Evolutionary conservation across 2,888 invertebrate genomes (phyloP).

Genomic region (Neria commutata): DNA sequence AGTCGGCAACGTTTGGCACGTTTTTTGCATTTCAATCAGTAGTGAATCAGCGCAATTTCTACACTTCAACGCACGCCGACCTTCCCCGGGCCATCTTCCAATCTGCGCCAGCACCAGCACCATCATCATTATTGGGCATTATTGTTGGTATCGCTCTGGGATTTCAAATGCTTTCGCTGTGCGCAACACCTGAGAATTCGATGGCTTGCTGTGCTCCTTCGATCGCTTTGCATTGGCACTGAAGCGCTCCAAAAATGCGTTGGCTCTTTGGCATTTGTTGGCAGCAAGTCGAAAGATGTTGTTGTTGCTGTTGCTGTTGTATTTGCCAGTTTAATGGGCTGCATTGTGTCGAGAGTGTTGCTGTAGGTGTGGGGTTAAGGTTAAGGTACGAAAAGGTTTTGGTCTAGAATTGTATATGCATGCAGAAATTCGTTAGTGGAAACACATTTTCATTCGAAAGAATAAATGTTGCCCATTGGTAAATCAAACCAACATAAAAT

Average conservation of each 20-base stretch:
- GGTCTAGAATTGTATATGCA: too few relatives aligned
- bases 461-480: too few relatives aligned
- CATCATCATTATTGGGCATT: not conserved
- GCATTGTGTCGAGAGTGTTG: too few relatives aligned
- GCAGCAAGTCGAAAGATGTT: conserved; percentile 15
- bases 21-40: not conserved
- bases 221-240: not conserved
- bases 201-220: not conserved
- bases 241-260: not conserved
- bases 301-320: not conserved
- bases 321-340: conserved; percentile 13
- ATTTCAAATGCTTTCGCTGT: not conserved
- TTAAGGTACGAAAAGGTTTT: too few relatives aligned
- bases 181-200: conserved; percentile 1
- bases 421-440: too few relatives aligned
- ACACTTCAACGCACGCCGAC: not conserved
- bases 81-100: too few relatives aligned
- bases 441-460: too few relatives aligned
- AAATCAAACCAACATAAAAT: too few relatives aligned
- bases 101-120: not conserved
- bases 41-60: not conserved
- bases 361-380: too few relatives aligned
- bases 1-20: not conserved
- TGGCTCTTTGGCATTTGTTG: conserved; percentile 12
- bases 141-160: not conserved